A percentile compares a stretch with the other conserved stretches of the same genome.
Evolutionary conservation across 2,797 vertebrate genomes (phyloP).

Genomic region (Microctenopoma stevenorrisi): DNA sequence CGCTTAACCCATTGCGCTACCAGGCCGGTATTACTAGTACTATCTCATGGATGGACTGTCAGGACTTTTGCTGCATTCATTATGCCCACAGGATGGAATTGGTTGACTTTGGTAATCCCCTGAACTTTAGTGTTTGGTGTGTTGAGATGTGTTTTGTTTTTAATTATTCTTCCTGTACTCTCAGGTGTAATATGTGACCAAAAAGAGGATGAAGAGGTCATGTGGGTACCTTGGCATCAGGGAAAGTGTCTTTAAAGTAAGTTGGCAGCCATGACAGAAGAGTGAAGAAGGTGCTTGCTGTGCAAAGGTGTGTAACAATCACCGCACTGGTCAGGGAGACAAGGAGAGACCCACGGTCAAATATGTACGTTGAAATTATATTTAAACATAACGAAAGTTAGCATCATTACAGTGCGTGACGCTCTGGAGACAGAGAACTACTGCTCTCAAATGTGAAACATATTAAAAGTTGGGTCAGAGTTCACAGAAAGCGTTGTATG

Average conservation of each 20-base stretch:
- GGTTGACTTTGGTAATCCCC: too few relatives aligned
- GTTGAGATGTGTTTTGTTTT: background rate
- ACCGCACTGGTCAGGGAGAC: conserved; percentile 84
- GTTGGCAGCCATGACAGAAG: conserved; percentile 97
- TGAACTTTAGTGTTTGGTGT: too few relatives aligned
- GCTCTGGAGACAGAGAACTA: background rate
- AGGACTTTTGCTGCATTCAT: too few relatives aligned
- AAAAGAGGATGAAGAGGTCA: background rate
- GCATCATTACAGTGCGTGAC: background rate
- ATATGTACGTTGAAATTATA: conserved; percentile 6
- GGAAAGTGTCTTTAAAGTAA: conserved; percentile 95
- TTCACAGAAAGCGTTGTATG: background rate
- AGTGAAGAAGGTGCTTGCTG: conserved; percentile 93
- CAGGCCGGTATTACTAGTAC: too few relatives aligned
- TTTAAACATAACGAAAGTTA: background rate
- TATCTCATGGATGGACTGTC: too few relatives aligned
- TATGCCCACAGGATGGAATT: too few relatives aligned
- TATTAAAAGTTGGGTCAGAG: background rate
- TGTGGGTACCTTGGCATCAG: conserved; percentile 89
- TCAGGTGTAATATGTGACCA: background rate
- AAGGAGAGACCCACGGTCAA: conserved; percentile 32
- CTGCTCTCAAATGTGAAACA: conserved; percentile 1
- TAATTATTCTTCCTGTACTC: background rate
- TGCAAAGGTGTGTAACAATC: conserved; percentile 92
- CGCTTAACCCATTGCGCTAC: too few relatives aligned